A percentile compares a stretch with the other conserved stretches of the same genome.
phyloP scores from a whole-genome alignment of 2,797 vertebrate species.

The Coracias cyanogaster region DNA sequence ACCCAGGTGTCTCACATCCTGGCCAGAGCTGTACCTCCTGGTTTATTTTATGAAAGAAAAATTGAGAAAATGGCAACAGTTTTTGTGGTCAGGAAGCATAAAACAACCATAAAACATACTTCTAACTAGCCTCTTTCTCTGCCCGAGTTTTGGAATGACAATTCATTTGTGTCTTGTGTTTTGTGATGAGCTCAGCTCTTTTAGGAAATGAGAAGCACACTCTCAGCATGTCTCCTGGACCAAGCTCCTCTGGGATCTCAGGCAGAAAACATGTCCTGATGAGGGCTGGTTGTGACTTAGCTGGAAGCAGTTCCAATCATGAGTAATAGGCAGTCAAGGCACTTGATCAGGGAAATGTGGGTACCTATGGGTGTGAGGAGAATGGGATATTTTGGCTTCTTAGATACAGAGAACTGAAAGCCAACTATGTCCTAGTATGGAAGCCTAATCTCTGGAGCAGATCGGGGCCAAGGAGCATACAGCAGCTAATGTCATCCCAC shows the following conservation, averaged over 20 bases:
- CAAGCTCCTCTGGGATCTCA: background rate
- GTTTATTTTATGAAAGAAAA: background rate
- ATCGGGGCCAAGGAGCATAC: background rate
- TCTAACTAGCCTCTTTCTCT: background rate
- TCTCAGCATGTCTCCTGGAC: background rate
- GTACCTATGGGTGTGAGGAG: background rate
- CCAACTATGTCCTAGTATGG: background rate
- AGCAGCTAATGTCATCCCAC: background rate
- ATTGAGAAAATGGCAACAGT: background rate
- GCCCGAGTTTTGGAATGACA: background rate
- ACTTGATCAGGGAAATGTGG: background rate
- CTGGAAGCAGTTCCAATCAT: background rate
- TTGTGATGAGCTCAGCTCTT: constrained; percentile 5
- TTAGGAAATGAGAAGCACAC: background rate
- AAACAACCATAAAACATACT: background rate
- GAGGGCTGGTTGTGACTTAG: constrained; percentile 21
- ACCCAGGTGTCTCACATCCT: background rate
- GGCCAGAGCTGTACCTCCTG: background rate
- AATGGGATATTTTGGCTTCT: background rate
- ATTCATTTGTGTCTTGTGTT: background rate
- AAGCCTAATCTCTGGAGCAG: background rate
- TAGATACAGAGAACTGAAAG: background rate
- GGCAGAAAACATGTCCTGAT: background rate
- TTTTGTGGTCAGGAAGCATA: background rate
- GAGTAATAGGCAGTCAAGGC: background rate